Evolutionary conservation across 1,140 invertebrate genomes (phyloP).

Genomic region (Myzus persicae): DNA sequence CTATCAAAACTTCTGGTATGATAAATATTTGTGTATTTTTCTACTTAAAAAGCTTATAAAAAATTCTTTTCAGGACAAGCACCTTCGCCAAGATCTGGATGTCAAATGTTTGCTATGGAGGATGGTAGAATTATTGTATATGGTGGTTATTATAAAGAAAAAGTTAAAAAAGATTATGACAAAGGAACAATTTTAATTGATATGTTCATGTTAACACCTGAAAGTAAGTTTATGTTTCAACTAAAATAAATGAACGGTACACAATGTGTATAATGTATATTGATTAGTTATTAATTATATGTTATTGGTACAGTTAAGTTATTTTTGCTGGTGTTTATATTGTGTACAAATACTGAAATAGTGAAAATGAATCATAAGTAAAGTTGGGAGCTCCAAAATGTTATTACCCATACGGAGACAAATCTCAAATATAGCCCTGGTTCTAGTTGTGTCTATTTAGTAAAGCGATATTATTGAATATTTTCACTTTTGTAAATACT

Average conservation of each 20-base stretch:
- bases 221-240: constrained; percentile 69
- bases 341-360: no score
- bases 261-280: neutral
- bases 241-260: constrained; percentile 48
- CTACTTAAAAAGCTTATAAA: neutral
- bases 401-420: no score
- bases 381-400: no score
- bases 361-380: no score
- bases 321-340: no score
- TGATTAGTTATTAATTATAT: no score
- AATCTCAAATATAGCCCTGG: no score
- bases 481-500: neutral
- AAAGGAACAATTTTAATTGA: constrained; percentile 82
- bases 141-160: constrained; percentile 87
- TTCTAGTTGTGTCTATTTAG: no score
- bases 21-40: neutral
- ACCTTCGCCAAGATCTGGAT: constrained; percentile 78
- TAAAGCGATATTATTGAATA: neutral
- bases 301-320: no score
- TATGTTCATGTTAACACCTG: constrained; percentile 77
- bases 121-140: constrained; percentile 79
- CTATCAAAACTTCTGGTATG: constrained; percentile 73
- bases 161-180: constrained; percentile 81
- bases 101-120: constrained; percentile 71
- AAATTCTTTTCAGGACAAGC: constrained; percentile 65